Evolutionary conservation across 2,888 invertebrate genomes (phyloP), one percentile per base, ranked within the genome.

Genomic region (Himalopsyche japonica): DNA sequence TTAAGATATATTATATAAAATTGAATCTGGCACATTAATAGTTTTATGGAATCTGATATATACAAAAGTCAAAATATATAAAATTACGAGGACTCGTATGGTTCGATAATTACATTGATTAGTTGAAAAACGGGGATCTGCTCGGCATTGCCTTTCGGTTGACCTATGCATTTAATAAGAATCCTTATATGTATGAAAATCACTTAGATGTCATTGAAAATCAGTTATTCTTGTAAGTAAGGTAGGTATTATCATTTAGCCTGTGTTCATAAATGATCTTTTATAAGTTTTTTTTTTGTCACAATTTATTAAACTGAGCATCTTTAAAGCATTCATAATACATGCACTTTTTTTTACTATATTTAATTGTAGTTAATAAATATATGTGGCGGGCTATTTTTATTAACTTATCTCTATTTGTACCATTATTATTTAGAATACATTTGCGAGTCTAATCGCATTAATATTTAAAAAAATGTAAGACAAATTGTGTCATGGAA

Each of bases 341-440:
- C 30, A 20, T 57, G 15, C 70, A 70, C 10, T 27, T 70, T 70
- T 57, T 24, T 70, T 12, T 15, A 27, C 27, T 30, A 8, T 12
- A 15, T 43, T 43, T 43, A 43, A 43, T 43, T 43, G 12, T 70
- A 27, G 24, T 70, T 70, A 30, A 79, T 79, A 79, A 79, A 47
- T 47, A 20, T 30, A 79, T 79, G 79, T 79, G 79, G 79, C 48
- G 79, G 79, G 48, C 48, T 79, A 79, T 30, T 79, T 47, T 47
- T 79, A 48, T 79, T 30, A 70, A 70, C 27, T 70, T 70, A 70
- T 27, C 8, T 70, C 30, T 27, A 70, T 27, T 24, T 70, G 70
- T 70, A 70, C 8, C 27, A 12, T 70, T 27, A 70, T 70, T 70
- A 70, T 70, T 70, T 70, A 70, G 70, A 30, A 15, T 70, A 70